Evolutionary conservation across 2,888 invertebrate genomes (phyloP), one percentile per base, ranked within the genome.

Genomic region (Tuberolachnus salignus): DNA sequence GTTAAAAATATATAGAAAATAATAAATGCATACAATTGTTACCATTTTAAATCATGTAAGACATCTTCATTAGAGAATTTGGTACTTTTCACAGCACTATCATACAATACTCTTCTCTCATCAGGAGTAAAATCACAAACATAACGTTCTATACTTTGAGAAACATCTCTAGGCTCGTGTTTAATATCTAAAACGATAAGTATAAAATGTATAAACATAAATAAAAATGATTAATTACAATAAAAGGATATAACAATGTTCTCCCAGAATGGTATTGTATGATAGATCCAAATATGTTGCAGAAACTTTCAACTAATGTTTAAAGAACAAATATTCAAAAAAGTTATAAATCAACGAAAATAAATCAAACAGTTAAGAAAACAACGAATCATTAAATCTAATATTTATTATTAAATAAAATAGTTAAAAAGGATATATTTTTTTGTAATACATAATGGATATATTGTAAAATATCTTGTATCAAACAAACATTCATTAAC

Each of bases 91-190:
- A 86, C 82, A 11, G 84, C 84, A 81, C 85, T 85, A 21, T 86
- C 85, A 81, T 87, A 86, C 51, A 87, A 81, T 51, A 83, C 83
- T 82, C 82, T 84, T 61, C 85, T 84, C 81, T 87, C 87, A 53
- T 86, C 86, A 11, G 82, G 81, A 21, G 86, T 86, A 75, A 86
- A 86, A 82, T 86, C 85, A 82, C 84, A 83, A 66, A 84, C 81
- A 80, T 85, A 83, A 81, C 86, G 85, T 82, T 86, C 84, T 51
- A 85, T 85, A 69, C 86, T 86, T 82, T 84, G 84, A 80, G 86
- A 86, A 82, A 86, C 63, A 69, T 71, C 67, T 63, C 78, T 66
- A 49, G 26, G 23, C 3, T 78, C 57, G 26, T 19, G 26, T 23
- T 69, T 69, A 21, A 78, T 42, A 21, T 69, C 67, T 78, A 78